Conservation (phyloP, 1,140 invertebrate species). For the Bombus superbus region DNA sequence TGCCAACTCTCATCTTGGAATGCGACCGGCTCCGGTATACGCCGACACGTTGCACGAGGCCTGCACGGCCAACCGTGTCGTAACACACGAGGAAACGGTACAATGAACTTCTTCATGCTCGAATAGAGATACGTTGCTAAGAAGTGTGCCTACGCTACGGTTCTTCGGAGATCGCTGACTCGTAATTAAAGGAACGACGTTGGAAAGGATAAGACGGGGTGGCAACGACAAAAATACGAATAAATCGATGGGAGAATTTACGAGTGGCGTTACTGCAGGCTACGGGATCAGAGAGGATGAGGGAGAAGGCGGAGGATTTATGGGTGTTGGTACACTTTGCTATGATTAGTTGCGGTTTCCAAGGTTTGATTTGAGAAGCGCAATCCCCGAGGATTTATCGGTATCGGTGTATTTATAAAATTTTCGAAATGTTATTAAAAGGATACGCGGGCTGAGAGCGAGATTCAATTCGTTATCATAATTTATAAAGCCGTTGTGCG, state of each 20-base stretch:
- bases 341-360: background rate
- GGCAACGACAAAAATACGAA: background rate
- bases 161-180: slow-evolving; percentile 11
- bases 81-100: slow-evolving; percentile 28
- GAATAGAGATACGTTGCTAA: slow-evolving; percentile 7
- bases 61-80: slow-evolving; percentile 10
- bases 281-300: background rate
- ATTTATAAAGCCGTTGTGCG: background rate
- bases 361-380: background rate
- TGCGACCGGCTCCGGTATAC: slow-evolving; percentile 2
- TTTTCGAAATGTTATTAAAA: background rate
- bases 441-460: background rate
- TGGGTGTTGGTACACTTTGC: background rate
- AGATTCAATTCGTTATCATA: background rate
- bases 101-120: slow-evolving; percentile 42
- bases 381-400: background rate
- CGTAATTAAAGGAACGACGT: slow-evolving; percentile 1
- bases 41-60: slow-evolving; percentile 23
- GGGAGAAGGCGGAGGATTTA: background rate
- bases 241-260: background rate
- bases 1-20: slow-evolving; percentile 47
- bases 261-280: background rate
- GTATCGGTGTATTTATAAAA: background rate
- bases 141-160: background rate
- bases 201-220: background rate